phyloP scores from a whole-genome alignment of 1,140 invertebrate species.

The Mesaphorura yosii region DNA sequence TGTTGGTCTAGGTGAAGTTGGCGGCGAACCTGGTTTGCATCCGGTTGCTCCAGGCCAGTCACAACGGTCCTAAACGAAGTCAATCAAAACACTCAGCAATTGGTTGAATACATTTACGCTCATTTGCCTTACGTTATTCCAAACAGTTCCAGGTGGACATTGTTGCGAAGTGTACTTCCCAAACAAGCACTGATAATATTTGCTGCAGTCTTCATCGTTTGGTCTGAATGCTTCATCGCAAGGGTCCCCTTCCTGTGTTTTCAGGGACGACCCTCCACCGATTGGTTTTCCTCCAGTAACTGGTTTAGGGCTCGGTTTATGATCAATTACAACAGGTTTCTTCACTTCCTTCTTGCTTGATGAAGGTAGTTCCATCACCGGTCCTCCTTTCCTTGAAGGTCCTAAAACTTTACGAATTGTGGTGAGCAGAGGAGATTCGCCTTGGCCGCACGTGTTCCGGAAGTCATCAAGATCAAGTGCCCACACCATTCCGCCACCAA shows the following conservation, averaged over 20 bases:
- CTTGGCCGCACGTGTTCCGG: conserved; percentile 46
- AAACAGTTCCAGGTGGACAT: conserved; percentile 58
- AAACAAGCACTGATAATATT: conserved; percentile 68
- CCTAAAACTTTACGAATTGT: conserved; percentile 46
- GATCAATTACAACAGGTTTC: not conserved
- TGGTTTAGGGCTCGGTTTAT: not conserved
- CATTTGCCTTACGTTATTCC: conserved; percentile 48
- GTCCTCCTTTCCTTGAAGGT: conserved; percentile 34
- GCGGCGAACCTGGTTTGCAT: not conserved
- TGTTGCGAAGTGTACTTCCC: conserved; percentile 50
- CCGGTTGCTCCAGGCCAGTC: conserved; percentile 55
- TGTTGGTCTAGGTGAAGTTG: not conserved
- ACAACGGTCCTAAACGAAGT: conserved; percentile 46
- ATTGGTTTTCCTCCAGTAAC: not conserved
- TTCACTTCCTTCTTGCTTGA: conserved; percentile 4
- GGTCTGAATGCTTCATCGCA: conserved; percentile 52
- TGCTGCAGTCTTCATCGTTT: conserved; percentile 56
- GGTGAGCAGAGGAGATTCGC: conserved; percentile 34
- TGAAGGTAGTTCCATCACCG: not conserved
- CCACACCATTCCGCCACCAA: conserved; percentile 81
- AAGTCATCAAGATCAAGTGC: conserved; percentile 79
- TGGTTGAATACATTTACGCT: not conserved
- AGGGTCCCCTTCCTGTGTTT: conserved; percentile 26
- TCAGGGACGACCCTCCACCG: not conserved
- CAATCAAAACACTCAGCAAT: not conserved